Conservation (phyloP, 2,113 vertebrate species). For the Psilopsiagon aymara region DNA sequence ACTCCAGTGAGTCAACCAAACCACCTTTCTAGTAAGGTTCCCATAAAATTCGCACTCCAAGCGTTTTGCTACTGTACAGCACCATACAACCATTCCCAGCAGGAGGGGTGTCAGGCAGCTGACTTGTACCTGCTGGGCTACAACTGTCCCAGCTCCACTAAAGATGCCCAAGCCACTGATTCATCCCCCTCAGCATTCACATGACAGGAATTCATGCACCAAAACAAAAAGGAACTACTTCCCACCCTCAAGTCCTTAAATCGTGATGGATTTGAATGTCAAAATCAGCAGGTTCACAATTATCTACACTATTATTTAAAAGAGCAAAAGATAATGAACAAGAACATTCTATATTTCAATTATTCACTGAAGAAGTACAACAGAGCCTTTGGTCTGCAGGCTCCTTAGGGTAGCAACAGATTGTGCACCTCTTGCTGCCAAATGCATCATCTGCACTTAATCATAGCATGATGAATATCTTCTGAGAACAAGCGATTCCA, state of each 20-base stretch:
- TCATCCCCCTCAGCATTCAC: rapidly evolving
- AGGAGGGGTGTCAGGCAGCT: not conserved
- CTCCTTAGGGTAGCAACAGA: not conserved
- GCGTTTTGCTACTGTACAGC: not conserved
- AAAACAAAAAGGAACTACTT: not conserved
- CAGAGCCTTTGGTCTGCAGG: not conserved
- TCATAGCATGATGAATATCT: not conserved
- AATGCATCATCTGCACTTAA: not conserved
- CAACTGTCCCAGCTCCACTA: not conserved
- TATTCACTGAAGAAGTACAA: not conserved
- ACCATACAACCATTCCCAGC: not conserved
- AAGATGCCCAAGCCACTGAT: not conserved
- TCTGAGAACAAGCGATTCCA: not conserved
- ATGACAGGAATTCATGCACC: rapidly evolving
- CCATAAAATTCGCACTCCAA: rapidly evolving
- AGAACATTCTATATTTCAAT: not conserved
- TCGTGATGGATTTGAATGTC: rapidly evolving
- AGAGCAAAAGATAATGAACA: not conserved
- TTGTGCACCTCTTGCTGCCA: constrained; percentile 21
- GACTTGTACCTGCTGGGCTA: rapidly evolving
- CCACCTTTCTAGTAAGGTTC: not conserved
- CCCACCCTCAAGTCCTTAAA: not conserved
- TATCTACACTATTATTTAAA: not conserved
- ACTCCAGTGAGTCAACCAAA: not conserved
- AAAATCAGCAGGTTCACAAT: not conserved